Conservation (phyloP, 1,140 invertebrate genomes). For the Condylostylus longicornis region DNA sequence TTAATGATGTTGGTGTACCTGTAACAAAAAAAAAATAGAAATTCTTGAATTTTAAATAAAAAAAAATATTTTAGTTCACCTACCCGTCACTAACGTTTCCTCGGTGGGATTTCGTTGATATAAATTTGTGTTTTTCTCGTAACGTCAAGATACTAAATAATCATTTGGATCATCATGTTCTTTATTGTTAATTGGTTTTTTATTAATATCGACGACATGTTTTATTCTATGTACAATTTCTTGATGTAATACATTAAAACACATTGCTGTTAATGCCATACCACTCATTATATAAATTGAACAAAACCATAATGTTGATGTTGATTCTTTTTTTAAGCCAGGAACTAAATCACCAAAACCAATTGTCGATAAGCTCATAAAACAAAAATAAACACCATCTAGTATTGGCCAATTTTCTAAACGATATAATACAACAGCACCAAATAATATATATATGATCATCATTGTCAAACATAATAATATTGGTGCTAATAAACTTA, state of each 20-base stretch:
- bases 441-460: constrained; percentile 70
- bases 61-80: constrained; percentile 2
- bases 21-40: constrained; percentile 17
- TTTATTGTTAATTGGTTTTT: constrained; percentile 32
- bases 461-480: constrained; percentile 61
- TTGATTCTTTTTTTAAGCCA: constrained; percentile 49
- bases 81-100: constrained; percentile 38
- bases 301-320: constrained; percentile 69
- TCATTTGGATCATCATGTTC: constrained; percentile 40
- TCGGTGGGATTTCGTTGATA: constrained; percentile 49
- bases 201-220: constrained; percentile 39
- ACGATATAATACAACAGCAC: constrained; percentile 73
- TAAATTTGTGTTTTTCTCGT: constrained; percentile 39
- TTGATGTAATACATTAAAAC: constrained; percentile 92
- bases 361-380: constrained; percentile 84
- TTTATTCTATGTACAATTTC: constrained; percentile 69
- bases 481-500: constrained; percentile 61
- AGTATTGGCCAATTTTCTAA: constrained; percentile 75
- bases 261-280: constrained; percentile 94
- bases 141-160: constrained; percentile 49
- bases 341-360: constrained; percentile 83
- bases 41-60: not conserved
- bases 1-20: constrained; percentile 43
- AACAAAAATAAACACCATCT: constrained; percentile 88
- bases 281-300: constrained; percentile 91